These are phyloP conservation scores for Geothlypis trichas DNA, from an alignment of 2,113 vertebrate species.

Conservation along the genomic window DNA sequence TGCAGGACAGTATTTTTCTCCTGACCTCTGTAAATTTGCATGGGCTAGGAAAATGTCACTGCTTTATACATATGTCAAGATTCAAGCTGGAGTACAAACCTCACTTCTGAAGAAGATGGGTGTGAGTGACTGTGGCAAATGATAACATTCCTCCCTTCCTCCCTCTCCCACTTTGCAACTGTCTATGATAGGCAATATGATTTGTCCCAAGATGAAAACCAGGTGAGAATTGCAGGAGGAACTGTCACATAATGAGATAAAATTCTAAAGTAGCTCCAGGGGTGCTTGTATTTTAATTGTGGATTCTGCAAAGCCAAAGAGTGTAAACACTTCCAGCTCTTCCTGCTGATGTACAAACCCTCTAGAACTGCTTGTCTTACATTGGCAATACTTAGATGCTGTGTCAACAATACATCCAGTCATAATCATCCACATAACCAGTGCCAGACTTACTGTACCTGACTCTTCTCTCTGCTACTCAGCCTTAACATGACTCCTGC, in stretches of 20 bases:
- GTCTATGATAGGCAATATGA: background rate
- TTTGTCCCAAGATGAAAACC: background rate
- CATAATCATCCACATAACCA: background rate
- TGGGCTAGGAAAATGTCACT: rapidly evolving
- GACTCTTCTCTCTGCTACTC: background rate
- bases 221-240: background rate
- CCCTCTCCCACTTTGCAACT: background rate
- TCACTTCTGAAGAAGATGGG: background rate
- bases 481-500: background rate
- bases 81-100: background rate
- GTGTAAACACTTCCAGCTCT: background rate
- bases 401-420: background rate
- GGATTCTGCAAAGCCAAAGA: background rate
- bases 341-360: background rate
- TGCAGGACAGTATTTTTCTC: background rate
- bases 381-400: background rate
- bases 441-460: background rate
- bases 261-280: background rate
- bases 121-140: background rate
- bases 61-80: background rate
- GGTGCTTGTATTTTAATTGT: background rate
- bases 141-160: background rate
- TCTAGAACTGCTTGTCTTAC: background rate
- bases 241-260: background rate
- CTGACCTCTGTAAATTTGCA: background rate